Evolutionary conservation across 2,797 vertebrate species (phyloP).

Genomic region (Bradypodion pumilum): DNA sequence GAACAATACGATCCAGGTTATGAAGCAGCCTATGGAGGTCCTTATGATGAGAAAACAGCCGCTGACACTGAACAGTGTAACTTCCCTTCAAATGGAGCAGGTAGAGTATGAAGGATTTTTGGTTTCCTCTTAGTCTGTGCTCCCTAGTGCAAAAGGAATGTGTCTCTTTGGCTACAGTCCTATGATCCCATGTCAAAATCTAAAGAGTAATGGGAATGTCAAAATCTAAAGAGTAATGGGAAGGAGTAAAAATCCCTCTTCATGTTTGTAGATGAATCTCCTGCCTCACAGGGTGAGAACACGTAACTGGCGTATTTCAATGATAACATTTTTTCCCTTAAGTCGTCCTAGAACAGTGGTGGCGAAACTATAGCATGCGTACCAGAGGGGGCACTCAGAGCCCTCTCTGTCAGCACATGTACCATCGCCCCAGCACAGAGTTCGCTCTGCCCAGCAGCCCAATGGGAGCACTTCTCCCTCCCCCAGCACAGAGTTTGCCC

Average conservation of each 20-base stretch:
- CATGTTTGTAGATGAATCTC: not conserved
- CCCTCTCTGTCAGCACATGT: no score
- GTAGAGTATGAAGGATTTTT: constrained; percentile 61
- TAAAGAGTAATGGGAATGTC: not conserved
- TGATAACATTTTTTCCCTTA: not conserved
- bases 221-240: not conserved
- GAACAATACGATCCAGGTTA: constrained; percentile 97
- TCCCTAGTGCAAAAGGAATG: not conserved
- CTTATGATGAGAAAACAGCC: constrained; percentile 72
- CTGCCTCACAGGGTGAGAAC: not conserved
- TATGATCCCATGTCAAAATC: not conserved
- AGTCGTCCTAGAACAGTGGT: not conserved
- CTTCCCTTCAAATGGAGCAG: constrained; percentile 78
- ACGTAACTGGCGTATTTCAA: no score
- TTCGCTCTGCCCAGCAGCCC: no score
- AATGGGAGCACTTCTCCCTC: no score
- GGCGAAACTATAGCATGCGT: no score
- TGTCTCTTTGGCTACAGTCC: not conserved
- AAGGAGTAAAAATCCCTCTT: not conserved
- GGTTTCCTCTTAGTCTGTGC: not conserved
- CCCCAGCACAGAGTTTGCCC: no score
- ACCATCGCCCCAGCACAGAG: no score
- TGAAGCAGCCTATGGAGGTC: constrained; percentile 89
- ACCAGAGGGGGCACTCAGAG: no score
- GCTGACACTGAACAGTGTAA: constrained; percentile 80